These are phyloP conservation scores for Hypotaenidia okinawae DNA, from an alignment of 2,797 vertebrate genomes.

Conservation along the genomic window DNA sequence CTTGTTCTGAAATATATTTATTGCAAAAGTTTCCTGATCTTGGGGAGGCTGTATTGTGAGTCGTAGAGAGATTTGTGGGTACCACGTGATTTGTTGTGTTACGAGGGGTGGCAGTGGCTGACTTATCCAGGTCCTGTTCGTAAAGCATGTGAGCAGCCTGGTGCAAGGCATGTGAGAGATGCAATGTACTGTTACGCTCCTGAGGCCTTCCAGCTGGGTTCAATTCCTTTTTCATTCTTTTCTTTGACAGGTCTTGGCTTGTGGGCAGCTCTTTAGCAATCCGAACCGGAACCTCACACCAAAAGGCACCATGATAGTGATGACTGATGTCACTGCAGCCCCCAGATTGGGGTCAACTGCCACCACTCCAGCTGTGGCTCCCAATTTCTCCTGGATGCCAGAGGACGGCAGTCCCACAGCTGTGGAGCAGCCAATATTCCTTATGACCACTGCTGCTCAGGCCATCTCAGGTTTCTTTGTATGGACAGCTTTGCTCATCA, in stretches of 20 bases:
- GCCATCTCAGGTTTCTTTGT: constrained; percentile 95
- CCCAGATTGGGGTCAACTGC: constrained; percentile 76
- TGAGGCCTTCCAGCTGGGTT: background rate
- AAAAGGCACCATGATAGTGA: constrained; percentile 74
- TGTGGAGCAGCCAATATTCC: constrained; percentile 88
- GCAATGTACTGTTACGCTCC: background rate
- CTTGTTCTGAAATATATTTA: background rate
- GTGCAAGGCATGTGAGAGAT: constrained; percentile 4
- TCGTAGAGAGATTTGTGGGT: background rate
- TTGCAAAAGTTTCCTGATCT: background rate
- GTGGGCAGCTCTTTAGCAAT: constrained; percentile 40
- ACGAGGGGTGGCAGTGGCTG: background rate
- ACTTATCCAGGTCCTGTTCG: background rate
- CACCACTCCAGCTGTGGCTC: constrained; percentile 77
- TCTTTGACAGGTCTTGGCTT: constrained; percentile 70
- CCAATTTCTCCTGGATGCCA: constrained; percentile 84
- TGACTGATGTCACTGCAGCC: constrained; percentile 77
- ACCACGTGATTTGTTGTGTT: background rate
- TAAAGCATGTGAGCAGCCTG: background rate
- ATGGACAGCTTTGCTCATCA: constrained; percentile 96
- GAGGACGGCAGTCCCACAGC: constrained; percentile 84
- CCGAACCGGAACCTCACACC: constrained; percentile 63
- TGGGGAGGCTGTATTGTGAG: background rate
- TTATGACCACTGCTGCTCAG: constrained; percentile 94
- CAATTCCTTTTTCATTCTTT: background rate